These are phyloP conservation scores for Aphidius ervi DNA, from an alignment of 1,140 invertebrate genomes.

Conservation along the genomic window DNA sequence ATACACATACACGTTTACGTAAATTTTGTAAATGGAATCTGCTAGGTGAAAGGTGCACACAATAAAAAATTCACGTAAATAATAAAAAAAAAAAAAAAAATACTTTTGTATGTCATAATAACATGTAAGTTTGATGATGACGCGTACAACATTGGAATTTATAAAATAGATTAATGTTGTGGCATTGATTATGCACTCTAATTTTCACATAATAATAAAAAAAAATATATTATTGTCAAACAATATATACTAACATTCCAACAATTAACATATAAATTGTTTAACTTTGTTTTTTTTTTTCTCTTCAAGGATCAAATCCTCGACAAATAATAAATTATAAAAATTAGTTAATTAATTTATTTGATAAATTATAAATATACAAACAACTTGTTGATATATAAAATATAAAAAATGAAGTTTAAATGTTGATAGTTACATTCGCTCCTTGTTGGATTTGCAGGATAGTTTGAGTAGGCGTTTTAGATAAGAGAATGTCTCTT, in stretches of 20 bases:
- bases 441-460: conserved; percentile 18
- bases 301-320: too few relatives aligned
- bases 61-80: neutral
- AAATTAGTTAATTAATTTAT: too few relatives aligned
- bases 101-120: conserved; percentile 15
- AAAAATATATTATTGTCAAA: conserved; percentile 6
- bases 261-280: too few relatives aligned
- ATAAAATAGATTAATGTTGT: neutral
- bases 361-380: too few relatives aligned
- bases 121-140: conserved; percentile 15
- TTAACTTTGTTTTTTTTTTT: too few relatives aligned
- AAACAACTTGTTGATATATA: neutral
- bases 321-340: too few relatives aligned
- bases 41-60: too few relatives aligned
- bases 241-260: neutral
- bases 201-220: neutral
- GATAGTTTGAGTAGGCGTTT: conserved; percentile 16
- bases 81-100: neutral
- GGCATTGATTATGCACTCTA: neutral
- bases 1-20: too few relatives aligned
- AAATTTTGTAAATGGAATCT: too few relatives aligned
- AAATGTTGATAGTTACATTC: conserved; percentile 19
- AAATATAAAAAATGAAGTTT: conserved; percentile 3
- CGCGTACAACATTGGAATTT: conserved; percentile 19
- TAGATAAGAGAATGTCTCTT: conserved; percentile 22